Percentiles rank a stretch among this genome's conserved stretches.
phyloP scores from a whole-genome alignment of 2,113 vertebrate genomes.

The Odontesthes bonariensis region DNA sequence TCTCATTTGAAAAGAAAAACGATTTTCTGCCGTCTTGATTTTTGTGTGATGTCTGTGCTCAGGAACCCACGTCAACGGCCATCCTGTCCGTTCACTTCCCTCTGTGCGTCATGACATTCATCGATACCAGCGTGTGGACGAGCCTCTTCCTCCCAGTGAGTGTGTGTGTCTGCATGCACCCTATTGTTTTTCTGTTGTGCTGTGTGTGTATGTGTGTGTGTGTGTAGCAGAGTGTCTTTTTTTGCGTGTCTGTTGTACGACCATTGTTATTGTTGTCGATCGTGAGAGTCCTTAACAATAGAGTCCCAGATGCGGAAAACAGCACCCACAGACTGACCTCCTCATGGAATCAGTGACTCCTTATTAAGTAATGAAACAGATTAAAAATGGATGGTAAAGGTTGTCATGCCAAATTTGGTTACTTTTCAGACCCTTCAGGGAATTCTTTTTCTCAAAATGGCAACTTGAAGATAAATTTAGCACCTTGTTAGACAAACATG shows the following conservation, averaged over 20 bases:
- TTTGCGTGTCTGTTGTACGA: background rate
- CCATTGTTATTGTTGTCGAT: too few relatives aligned
- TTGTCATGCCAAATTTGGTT: too few relatives aligned
- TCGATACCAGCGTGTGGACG: slow-evolving; percentile 98
- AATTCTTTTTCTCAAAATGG: too few relatives aligned
- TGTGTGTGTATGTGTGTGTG: background rate
- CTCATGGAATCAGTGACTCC: too few relatives aligned
- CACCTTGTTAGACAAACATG: too few relatives aligned
- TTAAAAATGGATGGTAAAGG: too few relatives aligned
- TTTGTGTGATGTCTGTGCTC: slow-evolving; percentile 46
- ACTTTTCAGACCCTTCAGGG: too few relatives aligned
- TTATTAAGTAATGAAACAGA: too few relatives aligned
- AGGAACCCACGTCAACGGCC: slow-evolving; percentile 89
- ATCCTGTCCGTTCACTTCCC: slow-evolving; percentile 90
- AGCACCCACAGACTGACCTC: too few relatives aligned
- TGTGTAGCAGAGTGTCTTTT: slow-evolving; percentile 10
- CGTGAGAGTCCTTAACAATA: too few relatives aligned
- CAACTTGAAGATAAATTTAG: too few relatives aligned
- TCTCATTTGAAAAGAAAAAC: background rate
- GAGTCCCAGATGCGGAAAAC: too few relatives aligned
- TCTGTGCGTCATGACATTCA: slow-evolving; percentile 96
- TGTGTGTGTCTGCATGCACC: slow-evolving; percentile 72
- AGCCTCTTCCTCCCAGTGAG: slow-evolving; percentile 98
- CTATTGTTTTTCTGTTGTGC: slow-evolving; percentile 15
- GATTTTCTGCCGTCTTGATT: background rate